Conservation (phyloP, 2,113 vertebrate species). For the Romanogobio albipinnatus region DNA sequence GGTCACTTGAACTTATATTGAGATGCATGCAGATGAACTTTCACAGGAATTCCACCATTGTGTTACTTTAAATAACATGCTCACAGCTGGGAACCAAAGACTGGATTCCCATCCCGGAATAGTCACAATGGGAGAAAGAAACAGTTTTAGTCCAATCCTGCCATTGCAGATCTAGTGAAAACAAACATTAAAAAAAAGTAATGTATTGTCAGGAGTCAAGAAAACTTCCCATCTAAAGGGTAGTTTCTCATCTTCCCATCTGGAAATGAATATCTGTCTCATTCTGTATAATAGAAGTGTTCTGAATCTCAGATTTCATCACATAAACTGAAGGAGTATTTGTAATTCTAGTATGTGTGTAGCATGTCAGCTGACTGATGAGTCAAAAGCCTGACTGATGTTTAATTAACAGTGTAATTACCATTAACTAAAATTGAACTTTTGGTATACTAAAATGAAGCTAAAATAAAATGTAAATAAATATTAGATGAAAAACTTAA, state of each 20-base stretch:
- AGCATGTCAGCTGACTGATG: too few species aligned
- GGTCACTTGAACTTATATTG: not conserved
- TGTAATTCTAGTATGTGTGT: too few species aligned
- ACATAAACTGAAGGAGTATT: too few species aligned
- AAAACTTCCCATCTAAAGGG: not conserved
- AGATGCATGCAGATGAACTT: not conserved
- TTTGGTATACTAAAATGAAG: too few species aligned
- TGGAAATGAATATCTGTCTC: not conserved
- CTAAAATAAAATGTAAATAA: too few species aligned
- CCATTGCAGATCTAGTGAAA: slow-evolving; percentile 18
- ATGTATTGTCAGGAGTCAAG: not conserved
- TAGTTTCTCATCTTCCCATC: too few species aligned
- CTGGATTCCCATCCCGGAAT: slow-evolving; percentile 34
- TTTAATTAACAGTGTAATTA: too few species aligned
- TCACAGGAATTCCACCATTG: not conserved
- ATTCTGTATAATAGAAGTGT: not conserved
- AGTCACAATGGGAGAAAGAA: slow-evolving; percentile 21
- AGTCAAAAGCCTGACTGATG: too few species aligned
- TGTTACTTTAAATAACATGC: slow-evolving; percentile 11
- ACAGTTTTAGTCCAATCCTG: not conserved
- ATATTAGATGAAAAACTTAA: too few species aligned
- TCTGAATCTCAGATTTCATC: not conserved
- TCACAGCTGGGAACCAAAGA: not conserved
- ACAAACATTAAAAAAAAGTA: not conserved
- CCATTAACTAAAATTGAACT: too few species aligned